Evolutionary conservation across 64 coral and sea anemone species (phyloP).

Genomic region (Pocillopora verrucosa): DNA sequence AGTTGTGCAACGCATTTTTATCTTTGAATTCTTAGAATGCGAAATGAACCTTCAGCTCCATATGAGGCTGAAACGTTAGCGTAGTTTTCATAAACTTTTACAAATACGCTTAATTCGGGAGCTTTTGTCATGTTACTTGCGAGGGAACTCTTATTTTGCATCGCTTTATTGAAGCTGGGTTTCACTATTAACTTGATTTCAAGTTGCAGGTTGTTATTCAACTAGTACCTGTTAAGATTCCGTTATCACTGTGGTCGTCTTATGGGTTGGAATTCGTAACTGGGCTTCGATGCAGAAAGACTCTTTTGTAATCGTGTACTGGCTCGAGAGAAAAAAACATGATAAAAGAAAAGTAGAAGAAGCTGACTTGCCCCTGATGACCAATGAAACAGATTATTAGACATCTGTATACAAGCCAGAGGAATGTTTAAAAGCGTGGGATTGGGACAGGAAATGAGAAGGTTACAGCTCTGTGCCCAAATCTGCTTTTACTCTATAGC

Average conservation of each 20-base stretch:
- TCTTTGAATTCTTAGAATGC: background rate
- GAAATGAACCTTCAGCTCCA: background rate
- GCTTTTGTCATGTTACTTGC: background rate
- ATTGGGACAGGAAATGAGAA: too few species aligned
- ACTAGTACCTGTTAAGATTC: background rate
- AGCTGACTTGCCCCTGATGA: background rate
- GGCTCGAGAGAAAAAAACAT: background rate
- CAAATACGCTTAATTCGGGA: background rate
- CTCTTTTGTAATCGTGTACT: background rate
- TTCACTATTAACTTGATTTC: conserved; percentile 14
- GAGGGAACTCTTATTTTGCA: background rate
- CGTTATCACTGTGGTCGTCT: background rate
- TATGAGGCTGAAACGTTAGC: background rate
- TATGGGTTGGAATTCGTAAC: background rate
- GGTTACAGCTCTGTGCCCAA: too few species aligned
- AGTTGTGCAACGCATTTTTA: too few species aligned
- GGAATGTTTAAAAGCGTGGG: background rate
- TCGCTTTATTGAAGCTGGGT: background rate
- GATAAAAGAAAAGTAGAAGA: background rate
- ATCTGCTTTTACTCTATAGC: too few species aligned
- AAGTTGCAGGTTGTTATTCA: conserved; percentile 14
- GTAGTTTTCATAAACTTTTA: background rate
- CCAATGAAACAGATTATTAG: background rate
- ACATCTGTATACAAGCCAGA: background rate
- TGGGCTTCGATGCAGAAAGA: background rate